Conservation (phyloP, 2,113 vertebrate species). For the Stigmatopora argus region DNA sequence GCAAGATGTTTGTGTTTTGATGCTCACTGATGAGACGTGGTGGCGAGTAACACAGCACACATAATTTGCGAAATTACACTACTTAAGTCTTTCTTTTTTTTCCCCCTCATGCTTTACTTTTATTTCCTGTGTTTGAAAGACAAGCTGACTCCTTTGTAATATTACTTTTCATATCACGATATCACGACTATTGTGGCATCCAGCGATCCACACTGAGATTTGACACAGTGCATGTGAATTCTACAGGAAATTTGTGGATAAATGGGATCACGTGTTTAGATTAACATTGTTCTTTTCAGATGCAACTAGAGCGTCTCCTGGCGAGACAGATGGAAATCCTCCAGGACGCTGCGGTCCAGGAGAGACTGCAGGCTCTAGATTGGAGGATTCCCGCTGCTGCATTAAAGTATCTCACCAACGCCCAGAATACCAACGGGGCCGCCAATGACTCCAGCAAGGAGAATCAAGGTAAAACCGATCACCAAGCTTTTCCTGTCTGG, state of each 20-base stretch:
- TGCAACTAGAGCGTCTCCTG: slow-evolving; percentile 87
- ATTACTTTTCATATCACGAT: neutral
- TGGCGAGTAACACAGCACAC: neutral
- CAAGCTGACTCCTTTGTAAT: no score
- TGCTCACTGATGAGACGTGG: neutral
- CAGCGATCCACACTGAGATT: no score
- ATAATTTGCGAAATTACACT: neutral
- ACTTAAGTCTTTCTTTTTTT: neutral
- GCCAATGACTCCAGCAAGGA: slow-evolving; percentile 67
- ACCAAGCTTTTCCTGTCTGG: neutral
- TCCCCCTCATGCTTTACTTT: neutral
- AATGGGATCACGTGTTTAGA: neutral
- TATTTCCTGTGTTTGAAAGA: neutral
- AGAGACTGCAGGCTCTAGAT: slow-evolving; percentile 77
- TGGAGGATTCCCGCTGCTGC: slow-evolving; percentile 79
- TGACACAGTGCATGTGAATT: no score
- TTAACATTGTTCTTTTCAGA: slow-evolving; percentile 33
- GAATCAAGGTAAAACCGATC: slow-evolving; percentile 68
- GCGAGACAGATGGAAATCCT: slow-evolving; percentile 92
- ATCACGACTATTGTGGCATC: no score
- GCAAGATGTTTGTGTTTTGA: neutral
- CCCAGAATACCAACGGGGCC: slow-evolving; percentile 78
- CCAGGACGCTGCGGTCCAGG: slow-evolving; percentile 81
- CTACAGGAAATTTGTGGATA: no score
- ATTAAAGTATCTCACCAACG: slow-evolving; percentile 76